Evolutionary conservation across 2,888 invertebrate genomes (phyloP).

Genomic region (Dasysyrphus albostriatus): DNA sequence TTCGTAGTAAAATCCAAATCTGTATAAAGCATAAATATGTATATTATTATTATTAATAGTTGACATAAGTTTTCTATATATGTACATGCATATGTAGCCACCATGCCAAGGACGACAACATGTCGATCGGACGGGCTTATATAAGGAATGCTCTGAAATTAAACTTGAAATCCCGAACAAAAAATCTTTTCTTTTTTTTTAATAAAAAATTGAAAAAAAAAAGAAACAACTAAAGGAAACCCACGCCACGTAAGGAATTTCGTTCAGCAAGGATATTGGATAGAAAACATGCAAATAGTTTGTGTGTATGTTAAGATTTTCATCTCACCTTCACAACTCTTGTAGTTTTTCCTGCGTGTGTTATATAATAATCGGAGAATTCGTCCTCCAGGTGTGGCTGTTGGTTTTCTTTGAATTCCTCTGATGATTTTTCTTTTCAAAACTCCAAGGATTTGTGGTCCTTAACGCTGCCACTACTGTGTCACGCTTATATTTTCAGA

Average conservation of each 20-base stretch:
- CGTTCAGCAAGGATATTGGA: not conserved
- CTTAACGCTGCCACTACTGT: not conserved
- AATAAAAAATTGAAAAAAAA: no score
- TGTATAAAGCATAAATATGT: not conserved
- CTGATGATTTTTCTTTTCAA: not conserved
- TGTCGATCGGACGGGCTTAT: slow-evolving; percentile 11
- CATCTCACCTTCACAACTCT: slow-evolving; percentile 11
- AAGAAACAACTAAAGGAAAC: not conserved
- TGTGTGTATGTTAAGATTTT: slow-evolving; percentile 15
- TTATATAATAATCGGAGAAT: slow-evolving; percentile 1
- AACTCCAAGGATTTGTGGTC: not conserved
- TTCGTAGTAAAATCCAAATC: slow-evolving; percentile 12
- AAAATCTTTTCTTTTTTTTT: not conserved
- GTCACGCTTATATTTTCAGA: slow-evolving; percentile 19
- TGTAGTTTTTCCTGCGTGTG: not conserved
- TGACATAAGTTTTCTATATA: slow-evolving; percentile 4
- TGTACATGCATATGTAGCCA: not conserved
- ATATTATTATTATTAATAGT: slow-evolving; percentile 20
- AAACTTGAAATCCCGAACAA: not conserved
- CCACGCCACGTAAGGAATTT: not conserved
- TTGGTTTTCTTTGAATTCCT: not conserved
- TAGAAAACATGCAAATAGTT: slow-evolving; percentile 2
- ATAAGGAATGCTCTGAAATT: not conserved
- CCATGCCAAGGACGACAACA: not conserved
- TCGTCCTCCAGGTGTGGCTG: not conserved